phyloP scores from a whole-genome alignment of 2,888 invertebrate species.

The Hipparchia sbordonii region DNA sequence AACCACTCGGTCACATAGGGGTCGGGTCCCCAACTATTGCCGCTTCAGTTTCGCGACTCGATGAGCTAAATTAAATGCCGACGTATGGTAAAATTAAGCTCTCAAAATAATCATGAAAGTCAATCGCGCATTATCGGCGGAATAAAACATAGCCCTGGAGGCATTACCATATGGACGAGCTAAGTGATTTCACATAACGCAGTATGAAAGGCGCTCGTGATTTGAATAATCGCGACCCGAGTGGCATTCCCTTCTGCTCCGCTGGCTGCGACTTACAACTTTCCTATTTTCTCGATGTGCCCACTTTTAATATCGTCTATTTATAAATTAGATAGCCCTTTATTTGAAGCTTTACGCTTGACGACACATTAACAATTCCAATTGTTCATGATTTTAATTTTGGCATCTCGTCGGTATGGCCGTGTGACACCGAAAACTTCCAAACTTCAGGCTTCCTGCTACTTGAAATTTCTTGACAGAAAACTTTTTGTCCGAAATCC shows the following conservation, averaged over 20 bases:
- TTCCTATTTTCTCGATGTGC: not conserved
- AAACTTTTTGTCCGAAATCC: no score
- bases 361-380: no score
- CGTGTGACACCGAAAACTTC: no score
- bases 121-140: conserved; percentile 15
- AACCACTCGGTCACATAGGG: not conserved
- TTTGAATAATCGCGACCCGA: conserved; percentile 36
- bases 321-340: not conserved
- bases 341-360: no score
- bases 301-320: conserved; percentile 2
- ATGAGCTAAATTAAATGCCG: not conserved
- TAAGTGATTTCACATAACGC: conserved; percentile 33
- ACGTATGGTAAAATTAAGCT: not conserved
- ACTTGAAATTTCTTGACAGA: no score
- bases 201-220: conserved; percentile 23
- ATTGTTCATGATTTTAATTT: no score
- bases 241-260: not conserved
- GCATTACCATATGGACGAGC: conserved; percentile 20
- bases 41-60: no score
- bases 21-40: no score
- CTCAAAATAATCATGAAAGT: conserved; percentile 15
- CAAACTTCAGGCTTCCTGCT: no score
- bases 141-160: conserved; percentile 18
- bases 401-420: no score
- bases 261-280: not conserved